Percentiles rank a stretch among this genome's conserved stretches.
These are phyloP conservation scores for Bufotes viridis DNA, from an alignment of 2,797 vertebrate genomes.

Conservation along the genomic window DNA sequence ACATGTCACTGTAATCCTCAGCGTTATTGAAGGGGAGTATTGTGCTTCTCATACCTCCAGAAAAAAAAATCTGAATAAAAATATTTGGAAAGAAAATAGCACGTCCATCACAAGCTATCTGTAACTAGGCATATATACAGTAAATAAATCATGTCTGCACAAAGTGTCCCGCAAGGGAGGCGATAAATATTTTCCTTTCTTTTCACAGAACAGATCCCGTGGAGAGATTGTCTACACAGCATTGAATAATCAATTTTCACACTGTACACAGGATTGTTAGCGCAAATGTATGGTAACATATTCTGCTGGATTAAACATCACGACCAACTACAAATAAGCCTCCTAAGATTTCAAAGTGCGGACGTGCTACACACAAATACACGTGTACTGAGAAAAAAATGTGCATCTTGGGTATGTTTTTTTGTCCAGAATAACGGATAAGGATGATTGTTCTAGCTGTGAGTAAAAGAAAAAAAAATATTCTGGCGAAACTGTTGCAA, in stretches of 20 bases:
- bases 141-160: slow-evolving; percentile 60
- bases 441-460: too few relatives aligned
- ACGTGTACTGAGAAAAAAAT: background rate
- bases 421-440: too few relatives aligned
- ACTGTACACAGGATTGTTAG: slow-evolving; percentile 48
- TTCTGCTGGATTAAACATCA: slow-evolving; percentile 34
- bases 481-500: background rate
- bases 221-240: slow-evolving; percentile 53
- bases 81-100: slow-evolving; percentile 61
- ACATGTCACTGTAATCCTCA: slow-evolving; percentile 59
- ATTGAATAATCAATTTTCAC: slow-evolving; percentile 60
- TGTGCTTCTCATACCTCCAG: slow-evolving; percentile 31
- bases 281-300: slow-evolving; percentile 26
- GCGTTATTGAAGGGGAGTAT: slow-evolving; percentile 36
- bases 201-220: slow-evolving; percentile 57
- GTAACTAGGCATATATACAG: slow-evolving; percentile 59
- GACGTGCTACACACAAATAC: background rate
- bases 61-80: slow-evolving; percentile 51
- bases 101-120: slow-evolving; percentile 48
- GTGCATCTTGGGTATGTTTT: too few relatives aligned
- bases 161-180: slow-evolving; percentile 51
- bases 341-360: slow-evolving; percentile 26
- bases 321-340: slow-evolving; percentile 6
- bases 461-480: too few relatives aligned
- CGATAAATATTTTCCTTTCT: slow-evolving; percentile 60